Evolutionary conservation across 2,113 vertebrate species (phyloP).

Genomic region (Varanus salvator): DNA sequence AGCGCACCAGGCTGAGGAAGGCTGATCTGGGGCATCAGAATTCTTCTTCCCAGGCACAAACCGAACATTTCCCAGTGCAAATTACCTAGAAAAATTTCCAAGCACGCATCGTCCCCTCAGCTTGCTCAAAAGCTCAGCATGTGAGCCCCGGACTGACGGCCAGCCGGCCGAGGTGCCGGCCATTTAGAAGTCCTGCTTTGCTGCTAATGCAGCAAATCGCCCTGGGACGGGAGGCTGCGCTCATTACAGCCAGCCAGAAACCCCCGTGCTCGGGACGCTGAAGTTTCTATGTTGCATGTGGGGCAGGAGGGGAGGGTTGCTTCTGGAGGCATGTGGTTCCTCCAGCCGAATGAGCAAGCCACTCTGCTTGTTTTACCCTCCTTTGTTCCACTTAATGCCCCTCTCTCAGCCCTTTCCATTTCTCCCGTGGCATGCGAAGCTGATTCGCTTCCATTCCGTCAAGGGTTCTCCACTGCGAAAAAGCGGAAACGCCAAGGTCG

Average conservation of each 20-base stretch:
- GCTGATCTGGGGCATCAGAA: no score
- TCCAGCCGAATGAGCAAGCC: constrained; percentile 46
- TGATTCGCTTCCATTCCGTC: not conserved
- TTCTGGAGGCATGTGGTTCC: constrained; percentile 52
- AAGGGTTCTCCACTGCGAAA: not conserved
- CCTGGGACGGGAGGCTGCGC: constrained; percentile 25
- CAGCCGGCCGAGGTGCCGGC: not conserved
- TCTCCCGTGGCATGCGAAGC: no score
- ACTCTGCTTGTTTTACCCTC: constrained; percentile 21
- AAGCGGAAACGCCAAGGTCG: not conserved
- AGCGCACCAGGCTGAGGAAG: no score
- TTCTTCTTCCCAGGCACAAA: no score
- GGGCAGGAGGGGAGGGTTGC: not conserved
- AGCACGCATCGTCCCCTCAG: not conserved
- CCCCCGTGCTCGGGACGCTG: not conserved
- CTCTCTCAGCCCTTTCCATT: not conserved
- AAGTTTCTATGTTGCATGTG: not conserved
- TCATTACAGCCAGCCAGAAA: constrained; percentile 59
- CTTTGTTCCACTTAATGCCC: constrained; percentile 30
- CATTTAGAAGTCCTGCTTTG: not conserved
- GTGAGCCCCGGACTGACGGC: not conserved
- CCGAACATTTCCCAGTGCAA: no score
- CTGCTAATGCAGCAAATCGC: constrained; percentile 55
- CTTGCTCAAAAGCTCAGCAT: not conserved
- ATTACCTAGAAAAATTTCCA: not conserved